These are phyloP conservation scores for Eupithecia insigniata DNA, from an alignment of 2,888 invertebrate genomes.

Conservation along the genomic window DNA sequence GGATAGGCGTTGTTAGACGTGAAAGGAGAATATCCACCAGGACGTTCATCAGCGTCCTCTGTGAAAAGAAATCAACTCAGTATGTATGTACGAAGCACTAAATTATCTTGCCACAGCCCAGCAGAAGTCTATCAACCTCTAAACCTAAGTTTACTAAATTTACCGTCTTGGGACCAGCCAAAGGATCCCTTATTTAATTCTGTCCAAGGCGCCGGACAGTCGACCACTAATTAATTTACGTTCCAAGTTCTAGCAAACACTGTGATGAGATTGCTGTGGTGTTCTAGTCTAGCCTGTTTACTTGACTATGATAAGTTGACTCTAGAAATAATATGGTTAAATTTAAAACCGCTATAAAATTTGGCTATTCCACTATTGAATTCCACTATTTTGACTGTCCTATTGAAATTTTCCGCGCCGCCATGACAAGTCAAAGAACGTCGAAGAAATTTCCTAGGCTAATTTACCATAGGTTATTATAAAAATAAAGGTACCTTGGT, in stretches of 20 bases:
- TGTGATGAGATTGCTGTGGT: slow-evolving; percentile 35
- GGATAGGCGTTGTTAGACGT: too few relatives aligned
- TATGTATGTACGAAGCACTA: not conserved
- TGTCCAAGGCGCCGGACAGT: slow-evolving; percentile 27
- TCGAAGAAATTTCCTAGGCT: too few relatives aligned
- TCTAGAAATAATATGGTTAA: not conserved
- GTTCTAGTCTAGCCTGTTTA: slow-evolving; percentile 8
- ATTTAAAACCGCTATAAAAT: not conserved
- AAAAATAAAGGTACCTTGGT: too few relatives aligned
- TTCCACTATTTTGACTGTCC: too few relatives aligned
- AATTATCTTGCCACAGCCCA: not conserved
- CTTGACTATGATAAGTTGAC: not conserved
- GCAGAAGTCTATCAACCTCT: not conserved
- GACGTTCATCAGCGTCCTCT: too few relatives aligned
- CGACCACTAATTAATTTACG: slow-evolving; percentile 54
- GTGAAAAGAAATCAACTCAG: too few relatives aligned
- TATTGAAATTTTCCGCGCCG: too few relatives aligned
- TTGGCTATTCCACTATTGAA: too few relatives aligned
- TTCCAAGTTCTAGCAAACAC: slow-evolving; percentile 42
- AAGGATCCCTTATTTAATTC: slow-evolving; percentile 34
- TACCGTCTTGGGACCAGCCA: slow-evolving; percentile 8
- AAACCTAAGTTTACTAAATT: slow-evolving; percentile 6
- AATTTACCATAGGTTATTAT: too few relatives aligned
- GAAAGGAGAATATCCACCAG: too few relatives aligned
- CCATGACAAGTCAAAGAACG: too few relatives aligned